A percentile compares a stretch with the other conserved stretches of the same genome.
Evolutionary conservation across 2,888 invertebrate genomes (phyloP).

Genomic region (Autographa gamma): DNA sequence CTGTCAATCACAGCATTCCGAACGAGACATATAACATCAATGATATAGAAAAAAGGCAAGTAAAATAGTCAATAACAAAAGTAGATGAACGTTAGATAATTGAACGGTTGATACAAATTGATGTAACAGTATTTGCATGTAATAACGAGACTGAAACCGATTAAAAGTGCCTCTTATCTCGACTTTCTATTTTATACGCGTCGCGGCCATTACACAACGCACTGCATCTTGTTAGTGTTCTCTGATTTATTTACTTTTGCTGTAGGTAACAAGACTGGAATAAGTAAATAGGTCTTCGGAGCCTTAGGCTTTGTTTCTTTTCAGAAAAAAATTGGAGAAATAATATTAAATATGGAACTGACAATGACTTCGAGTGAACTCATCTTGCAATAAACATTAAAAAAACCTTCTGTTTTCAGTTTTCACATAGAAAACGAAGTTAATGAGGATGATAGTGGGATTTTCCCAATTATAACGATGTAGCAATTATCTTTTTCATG

Average conservation of each 20-base stretch:
- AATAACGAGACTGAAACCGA: conserved; percentile 69
- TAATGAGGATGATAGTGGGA: background rate
- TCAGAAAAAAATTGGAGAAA: too few relatives aligned
- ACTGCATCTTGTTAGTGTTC: conserved; percentile 55
- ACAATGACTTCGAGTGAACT: too few relatives aligned
- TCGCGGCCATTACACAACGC: conserved; percentile 64
- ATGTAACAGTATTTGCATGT: conserved; percentile 71
- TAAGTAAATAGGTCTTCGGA: background rate
- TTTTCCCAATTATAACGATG: background rate
- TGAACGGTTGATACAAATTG: conserved; percentile 60
- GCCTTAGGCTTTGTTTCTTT: background rate
- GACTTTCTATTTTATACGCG: conserved; percentile 73
- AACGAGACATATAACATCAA: background rate
- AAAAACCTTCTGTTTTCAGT: too few relatives aligned
- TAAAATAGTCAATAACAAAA: conserved; percentile 47
- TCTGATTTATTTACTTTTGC: conserved; percentile 62
- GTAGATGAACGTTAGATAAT: conserved; percentile 52
- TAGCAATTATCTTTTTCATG: background rate
- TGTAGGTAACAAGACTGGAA: conserved; percentile 26
- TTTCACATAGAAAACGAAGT: background rate
- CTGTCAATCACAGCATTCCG: background rate
- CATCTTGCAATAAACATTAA: too few relatives aligned
- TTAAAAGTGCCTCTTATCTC: conserved; percentile 67
- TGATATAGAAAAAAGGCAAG: conserved; percentile 20
- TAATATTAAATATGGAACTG: too few relatives aligned